Base-by-base conservation (phyloP, 2,113 vertebrate species). In the Macquaria australasica region DNA sequence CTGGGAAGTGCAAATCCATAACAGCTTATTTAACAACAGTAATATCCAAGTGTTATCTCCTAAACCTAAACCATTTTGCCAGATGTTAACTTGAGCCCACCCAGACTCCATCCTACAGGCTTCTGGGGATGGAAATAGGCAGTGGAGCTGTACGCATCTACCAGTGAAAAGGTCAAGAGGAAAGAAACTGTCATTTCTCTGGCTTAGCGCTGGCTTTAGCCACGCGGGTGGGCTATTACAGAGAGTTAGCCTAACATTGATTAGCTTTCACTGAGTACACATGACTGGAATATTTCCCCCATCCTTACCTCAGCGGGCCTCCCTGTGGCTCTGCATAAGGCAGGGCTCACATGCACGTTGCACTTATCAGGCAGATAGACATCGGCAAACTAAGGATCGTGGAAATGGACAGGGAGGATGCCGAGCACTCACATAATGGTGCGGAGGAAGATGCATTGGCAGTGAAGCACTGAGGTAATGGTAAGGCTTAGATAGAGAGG, bases 211-310 rank as follows among this genome's bases (percentile, higher is more conserved):
- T 37, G 89, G 86, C 85, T 93, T 91, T 87, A 81, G 77, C 80
- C 66, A 53, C 28, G 68, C 28, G 58, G 76, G 82, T 63, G 89
- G 87, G 82, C 85, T 72, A 83, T 87, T 84, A 87, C 77, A 81
- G 45, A 77, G 87, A 76, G 76, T 92, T 89, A 87, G 77, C 79
- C 74, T 79, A 78, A 77, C 89, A 95, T 92, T 88, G 94, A 96
- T 95, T 95, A 93, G 72, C 87, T 93, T 92, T 95, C 90, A 91
- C 81, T 66, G 85, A 67, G 50, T 66, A 81, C 69, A 88, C 91
- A 91, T 89, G 91, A 91, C 73, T 87, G 86, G 90, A 94, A 93
- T 92, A 88, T 76, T 78, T 63, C 25, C 58, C 63, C 23, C 60
- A 31, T 23, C 16, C 21, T 79, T 87, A 84, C 82, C 84, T 78